Evolutionary conservation across 2,113 vertebrate genomes (phyloP), one percentile per base, ranked within the genome.

Genomic region (Lophura nycthemera): DNA sequence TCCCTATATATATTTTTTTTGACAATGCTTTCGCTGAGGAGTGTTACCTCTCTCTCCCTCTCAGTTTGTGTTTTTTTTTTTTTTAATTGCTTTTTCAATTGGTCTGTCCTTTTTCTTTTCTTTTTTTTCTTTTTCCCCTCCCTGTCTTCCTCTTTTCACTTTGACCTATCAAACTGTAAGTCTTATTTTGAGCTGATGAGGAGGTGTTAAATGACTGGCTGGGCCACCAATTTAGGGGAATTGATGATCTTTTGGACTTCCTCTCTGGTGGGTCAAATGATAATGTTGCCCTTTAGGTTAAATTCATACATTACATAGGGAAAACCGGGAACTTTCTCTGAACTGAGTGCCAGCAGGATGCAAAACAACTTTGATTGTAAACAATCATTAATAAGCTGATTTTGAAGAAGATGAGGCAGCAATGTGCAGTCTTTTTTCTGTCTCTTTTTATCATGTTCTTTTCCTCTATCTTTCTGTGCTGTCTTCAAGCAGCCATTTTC

Each of bases 241-340:
- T 61, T 88, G 91, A 95, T 72, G 19, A 73, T 95, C 89, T 96
- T 95, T 86, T 54, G 70, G 79, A 54, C 89, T 92, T 96, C 74
- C 79, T 95, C 70, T 93, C 81, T 94, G 74, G 70, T 0, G 2
- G 89, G 88, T 96, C 94, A 96, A 92, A 90, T 94, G 89, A 72
- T 93, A 97, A 95, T 90, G 32, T 79, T 92, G 76, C 75, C 90
- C 92, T 52, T 61, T 42, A 59, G 70, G 86, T 94, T 96, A 96
- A 94, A 93, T 94, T 89, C 88, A 82, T 84, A 71, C 0, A 2
- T 82, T 89, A 67, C 10, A 5, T 22, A 67, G 65, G 50, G 47
- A 78, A 84, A 81, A 60, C 10, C 2, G 21, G 27, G 43, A 75
- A 70, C 20, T 56, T 86, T 47, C 34, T 36, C 21, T 2, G 14